Evolutionary conservation across 37 sponge, comb jelly and placozoan species (phyloP).

Genomic region (Aplysina aerophoba): DNA sequence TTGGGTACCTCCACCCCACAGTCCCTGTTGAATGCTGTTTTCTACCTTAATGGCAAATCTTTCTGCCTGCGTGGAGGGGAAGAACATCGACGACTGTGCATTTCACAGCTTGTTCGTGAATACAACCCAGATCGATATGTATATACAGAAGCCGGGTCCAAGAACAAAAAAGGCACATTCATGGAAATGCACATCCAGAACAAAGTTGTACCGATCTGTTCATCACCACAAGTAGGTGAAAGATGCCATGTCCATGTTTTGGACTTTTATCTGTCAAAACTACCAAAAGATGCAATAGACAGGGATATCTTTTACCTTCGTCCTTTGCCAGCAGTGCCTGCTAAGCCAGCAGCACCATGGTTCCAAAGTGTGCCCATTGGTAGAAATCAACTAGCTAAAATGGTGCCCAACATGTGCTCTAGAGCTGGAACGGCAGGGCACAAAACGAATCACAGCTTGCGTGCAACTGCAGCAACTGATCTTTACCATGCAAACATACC

Average conservation of each 20-base stretch:
- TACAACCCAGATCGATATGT: constrained; percentile 6
- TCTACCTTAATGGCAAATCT: constrained; percentile 30
- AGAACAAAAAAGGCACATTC: too few relatives aligned
- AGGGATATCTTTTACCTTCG: constrained; percentile 1
- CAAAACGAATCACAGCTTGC: constrained; percentile 8
- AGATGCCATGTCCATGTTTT: too few relatives aligned
- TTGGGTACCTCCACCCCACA: constrained; percentile 11
- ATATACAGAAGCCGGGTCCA: not conserved
- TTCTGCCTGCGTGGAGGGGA: constrained; percentile 38
- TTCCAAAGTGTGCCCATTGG: not conserved
- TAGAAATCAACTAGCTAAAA: not conserved
- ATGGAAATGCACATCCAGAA: too few relatives aligned
- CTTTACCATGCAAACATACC: not conserved
- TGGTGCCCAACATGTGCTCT: constrained; percentile 10
- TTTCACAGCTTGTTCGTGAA: constrained; percentile 24
- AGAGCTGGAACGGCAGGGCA: constrained; percentile 1
- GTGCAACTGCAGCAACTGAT: not conserved
- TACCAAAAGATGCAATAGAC: constrained; percentile 7
- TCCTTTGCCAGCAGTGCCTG: not conserved
- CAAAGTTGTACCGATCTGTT: too few relatives aligned
- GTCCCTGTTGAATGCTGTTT: not conserved
- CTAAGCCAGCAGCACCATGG: not conserved
- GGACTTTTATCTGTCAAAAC: constrained; percentile 6
- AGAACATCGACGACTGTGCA: constrained; percentile 16
- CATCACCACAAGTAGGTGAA: not conserved